Evolutionary conservation across 2,888 invertebrate species (phyloP).

Genomic region (Clistopyga incitator): DNA sequence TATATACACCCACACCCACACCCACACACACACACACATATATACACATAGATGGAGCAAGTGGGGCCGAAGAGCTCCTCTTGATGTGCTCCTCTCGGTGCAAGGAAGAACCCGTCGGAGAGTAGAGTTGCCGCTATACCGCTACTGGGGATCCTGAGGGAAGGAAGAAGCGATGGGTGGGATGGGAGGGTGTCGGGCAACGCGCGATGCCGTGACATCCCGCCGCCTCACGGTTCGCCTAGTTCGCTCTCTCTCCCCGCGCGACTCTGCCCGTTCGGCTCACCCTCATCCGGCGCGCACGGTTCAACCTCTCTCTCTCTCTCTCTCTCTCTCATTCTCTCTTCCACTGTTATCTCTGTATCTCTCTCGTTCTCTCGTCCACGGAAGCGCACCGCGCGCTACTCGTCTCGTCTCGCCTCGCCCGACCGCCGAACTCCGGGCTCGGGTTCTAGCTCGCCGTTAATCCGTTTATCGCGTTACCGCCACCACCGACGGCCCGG

Average conservation of each 20-base stretch:
- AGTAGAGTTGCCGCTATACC: constrained; percentile 40
- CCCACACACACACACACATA: no score
- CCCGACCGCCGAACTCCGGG: constrained; percentile 77
- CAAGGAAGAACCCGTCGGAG: constrained; percentile 23
- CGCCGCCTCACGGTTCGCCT: constrained; percentile 69
- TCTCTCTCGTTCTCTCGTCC: constrained; percentile 33
- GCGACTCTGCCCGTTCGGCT: constrained; percentile 51
- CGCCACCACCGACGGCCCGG: constrained; percentile 77
- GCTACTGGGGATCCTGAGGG: background rate
- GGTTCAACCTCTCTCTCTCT: constrained; percentile 63
- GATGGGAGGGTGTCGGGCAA: constrained; percentile 75
- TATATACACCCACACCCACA: no score
- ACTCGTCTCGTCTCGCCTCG: constrained; percentile 66
- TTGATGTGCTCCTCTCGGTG: constrained; percentile 2
- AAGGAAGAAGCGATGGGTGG: constrained; percentile 39
- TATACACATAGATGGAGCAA: background rate
- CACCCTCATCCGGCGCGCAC: constrained; percentile 60
- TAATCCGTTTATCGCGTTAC: constrained; percentile 84
- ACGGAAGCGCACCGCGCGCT: constrained; percentile 41
- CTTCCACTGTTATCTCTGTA: background rate
- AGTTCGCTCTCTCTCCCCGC: constrained; percentile 54
- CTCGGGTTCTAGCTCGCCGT: constrained; percentile 76
- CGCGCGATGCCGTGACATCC: constrained; percentile 81
- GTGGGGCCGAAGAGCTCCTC: constrained; percentile 17
- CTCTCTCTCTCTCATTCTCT: background rate